Conservation (phyloP, 1,140 invertebrate species). For the Harpegnathos saltator region DNA sequence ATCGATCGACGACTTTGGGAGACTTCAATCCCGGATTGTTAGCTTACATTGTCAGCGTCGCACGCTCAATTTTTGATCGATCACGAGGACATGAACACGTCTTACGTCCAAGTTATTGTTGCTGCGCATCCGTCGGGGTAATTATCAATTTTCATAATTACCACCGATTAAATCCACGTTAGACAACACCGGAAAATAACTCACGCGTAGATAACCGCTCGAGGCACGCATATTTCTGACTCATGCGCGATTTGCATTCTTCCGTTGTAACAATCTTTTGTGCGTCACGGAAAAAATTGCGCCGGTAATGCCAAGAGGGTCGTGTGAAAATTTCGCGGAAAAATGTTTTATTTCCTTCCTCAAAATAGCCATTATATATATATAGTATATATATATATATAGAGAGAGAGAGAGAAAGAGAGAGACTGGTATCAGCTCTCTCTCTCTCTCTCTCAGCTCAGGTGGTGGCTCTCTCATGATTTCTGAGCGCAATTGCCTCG, state of each 20-base stretch:
- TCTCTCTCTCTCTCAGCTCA: no score
- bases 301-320: conserved; percentile 19
- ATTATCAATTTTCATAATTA: conserved; percentile 42
- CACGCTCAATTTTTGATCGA: not conserved
- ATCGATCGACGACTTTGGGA: no score
- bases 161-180: conserved; percentile 5
- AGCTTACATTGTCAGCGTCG: no score
- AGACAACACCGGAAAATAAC: conserved; percentile 21
- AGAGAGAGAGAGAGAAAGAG: no score
- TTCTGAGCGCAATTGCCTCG: no score
- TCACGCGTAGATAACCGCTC: conserved; percentile 27
- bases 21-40: no score
- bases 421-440: no score
- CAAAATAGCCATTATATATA: not conserved
- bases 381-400: no score
- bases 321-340: not conserved
- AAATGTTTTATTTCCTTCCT: conserved; percentile 15
- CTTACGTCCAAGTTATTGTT: conserved; percentile 17
- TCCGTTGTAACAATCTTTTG: conserved; percentile 22
- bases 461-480: no score
- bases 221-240: conserved; percentile 25
- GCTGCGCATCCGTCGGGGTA: not conserved
- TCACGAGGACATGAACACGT: not conserved
- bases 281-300: not conserved
- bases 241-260: conserved; percentile 34